Evolutionary conservation across 2,888 invertebrate species (phyloP).

Genomic region (Melieria omissa): DNA sequence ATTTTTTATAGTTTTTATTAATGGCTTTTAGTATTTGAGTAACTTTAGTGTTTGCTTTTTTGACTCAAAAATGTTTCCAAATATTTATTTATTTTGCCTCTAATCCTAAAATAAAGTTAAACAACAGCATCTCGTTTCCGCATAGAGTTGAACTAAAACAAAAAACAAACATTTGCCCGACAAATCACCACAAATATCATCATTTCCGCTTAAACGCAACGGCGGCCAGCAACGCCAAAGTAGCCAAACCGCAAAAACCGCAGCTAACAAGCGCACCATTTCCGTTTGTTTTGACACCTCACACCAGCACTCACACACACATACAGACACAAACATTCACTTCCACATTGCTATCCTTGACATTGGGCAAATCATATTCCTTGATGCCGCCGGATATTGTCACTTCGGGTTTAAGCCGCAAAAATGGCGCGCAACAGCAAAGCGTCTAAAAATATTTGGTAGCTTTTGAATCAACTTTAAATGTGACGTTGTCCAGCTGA

Average conservation of each 20-base stretch:
- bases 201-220: constrained; percentile 32
- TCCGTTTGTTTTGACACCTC: constrained; percentile 21
- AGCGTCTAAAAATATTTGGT: not conserved
- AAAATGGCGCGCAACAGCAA: too few species aligned
- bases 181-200: constrained; percentile 34
- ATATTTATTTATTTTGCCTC: too few species aligned
- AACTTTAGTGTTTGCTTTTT: too few species aligned
- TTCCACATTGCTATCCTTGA: not conserved
- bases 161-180: constrained; percentile 16
- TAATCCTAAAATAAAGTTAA: too few species aligned
- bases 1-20: too few species aligned
- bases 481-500: not conserved
- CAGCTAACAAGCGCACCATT: not conserved
- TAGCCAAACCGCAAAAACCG: not conserved
- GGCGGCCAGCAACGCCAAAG: not conserved
- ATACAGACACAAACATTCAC: not conserved
- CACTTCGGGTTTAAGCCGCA: too few species aligned
- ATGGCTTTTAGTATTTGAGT: too few species aligned
- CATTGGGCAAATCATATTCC: too few species aligned
- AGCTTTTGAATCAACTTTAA: not conserved
- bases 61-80: too few species aligned
- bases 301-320: not conserved
- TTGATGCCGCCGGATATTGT: too few species aligned
- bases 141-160: not conserved
- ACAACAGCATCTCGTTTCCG: not conserved